Conservation (phyloP, 2,797 vertebrate genomes). For the Neosalanx taihuensis region DNA sequence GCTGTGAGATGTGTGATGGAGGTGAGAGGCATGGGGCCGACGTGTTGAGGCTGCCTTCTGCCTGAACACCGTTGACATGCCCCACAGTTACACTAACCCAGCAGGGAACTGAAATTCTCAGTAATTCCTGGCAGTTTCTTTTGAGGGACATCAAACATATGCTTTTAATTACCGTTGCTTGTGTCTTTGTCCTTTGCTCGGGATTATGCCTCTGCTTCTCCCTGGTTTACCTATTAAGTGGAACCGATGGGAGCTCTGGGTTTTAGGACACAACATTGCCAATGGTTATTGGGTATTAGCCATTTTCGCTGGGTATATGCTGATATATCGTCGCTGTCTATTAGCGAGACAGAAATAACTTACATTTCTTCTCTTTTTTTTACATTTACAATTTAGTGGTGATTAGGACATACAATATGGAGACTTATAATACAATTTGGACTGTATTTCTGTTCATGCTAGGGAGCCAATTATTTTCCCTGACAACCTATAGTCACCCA, state of each 20-base stretch:
- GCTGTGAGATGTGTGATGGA: conserved; percentile 4
- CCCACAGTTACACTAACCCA: background rate
- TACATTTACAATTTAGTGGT: background rate
- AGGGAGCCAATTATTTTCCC: no score
- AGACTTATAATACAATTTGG: background rate
- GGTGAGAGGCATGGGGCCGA: background rate
- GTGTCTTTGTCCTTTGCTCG: background rate
- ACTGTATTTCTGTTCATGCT: background rate
- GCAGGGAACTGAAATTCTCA: background rate
- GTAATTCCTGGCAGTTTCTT: background rate
- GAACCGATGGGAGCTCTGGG: background rate
- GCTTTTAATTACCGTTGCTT: conserved; percentile 10
- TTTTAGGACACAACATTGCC: background rate
- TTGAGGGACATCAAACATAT: background rate
- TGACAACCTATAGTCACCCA: background rate
- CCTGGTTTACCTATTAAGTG: background rate
- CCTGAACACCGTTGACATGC: background rate
- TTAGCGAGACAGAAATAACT: background rate
- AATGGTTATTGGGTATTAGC: background rate
- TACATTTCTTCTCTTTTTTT: no score
- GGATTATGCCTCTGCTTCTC: background rate
- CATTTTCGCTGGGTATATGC: background rate
- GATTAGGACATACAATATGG: background rate
- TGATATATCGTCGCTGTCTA: background rate
- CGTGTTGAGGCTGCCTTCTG: background rate